These are phyloP conservation scores for Ceratitis capitata DNA, from an alignment of 1,140 invertebrate genomes.

Conservation along the genomic window DNA sequence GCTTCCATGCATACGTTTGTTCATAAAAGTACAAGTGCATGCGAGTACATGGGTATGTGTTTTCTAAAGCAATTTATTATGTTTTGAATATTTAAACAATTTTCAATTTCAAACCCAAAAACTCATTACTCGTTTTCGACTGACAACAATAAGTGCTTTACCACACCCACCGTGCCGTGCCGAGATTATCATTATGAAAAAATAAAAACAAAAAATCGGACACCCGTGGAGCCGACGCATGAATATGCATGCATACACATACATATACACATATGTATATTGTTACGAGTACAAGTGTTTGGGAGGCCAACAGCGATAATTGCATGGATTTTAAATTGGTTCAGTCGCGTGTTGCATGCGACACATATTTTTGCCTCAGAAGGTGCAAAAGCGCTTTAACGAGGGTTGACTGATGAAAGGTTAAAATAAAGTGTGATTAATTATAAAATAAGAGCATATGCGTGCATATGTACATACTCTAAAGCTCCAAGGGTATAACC, in stretches of 20 bases:
- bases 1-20: too few species aligned
- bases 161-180: not conserved
- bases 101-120: not conserved
- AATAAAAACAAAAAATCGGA: too few species aligned
- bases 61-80: slow-evolving; percentile 10
- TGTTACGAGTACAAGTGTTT: not conserved
- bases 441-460: not conserved
- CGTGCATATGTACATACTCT: not conserved
- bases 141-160: not conserved
- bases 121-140: not conserved
- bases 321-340: slow-evolving; percentile 15
- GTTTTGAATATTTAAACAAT: slow-evolving; percentile 22
- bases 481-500: not conserved
- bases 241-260: not conserved
- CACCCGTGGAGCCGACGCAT: not conserved
- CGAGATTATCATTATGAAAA: not conserved
- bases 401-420: slow-evolving; percentile 16
- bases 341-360: slow-evolving; percentile 30
- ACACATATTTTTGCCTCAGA: not conserved
- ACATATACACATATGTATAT: not conserved
- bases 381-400: not conserved
- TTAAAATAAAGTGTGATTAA: slow-evolving; percentile 7
- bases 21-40: too few species aligned
- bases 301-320: slow-evolving; percentile 6
- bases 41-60: too few species aligned